Conservation (phyloP, 1,140 invertebrate genomes). For the Bradysia coprophila region DNA sequence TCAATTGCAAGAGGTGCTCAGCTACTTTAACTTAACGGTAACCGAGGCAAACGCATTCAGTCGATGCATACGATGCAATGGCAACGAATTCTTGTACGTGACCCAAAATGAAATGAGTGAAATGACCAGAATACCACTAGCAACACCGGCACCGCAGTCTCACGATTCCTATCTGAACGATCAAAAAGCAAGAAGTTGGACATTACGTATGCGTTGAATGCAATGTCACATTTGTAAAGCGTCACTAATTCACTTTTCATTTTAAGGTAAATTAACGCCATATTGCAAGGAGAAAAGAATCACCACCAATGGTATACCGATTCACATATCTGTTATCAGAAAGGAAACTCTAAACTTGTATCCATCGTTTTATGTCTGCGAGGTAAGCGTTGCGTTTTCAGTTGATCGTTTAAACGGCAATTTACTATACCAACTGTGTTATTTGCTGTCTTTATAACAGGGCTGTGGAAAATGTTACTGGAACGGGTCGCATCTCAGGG, state of each 20-base stretch:
- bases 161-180: conserved; percentile 13
- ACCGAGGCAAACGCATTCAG: conserved; percentile 40
- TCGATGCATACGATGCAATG: conserved; percentile 45
- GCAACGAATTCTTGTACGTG: conserved; percentile 31
- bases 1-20: conserved; percentile 38
- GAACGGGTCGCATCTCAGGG: conserved; percentile 38
- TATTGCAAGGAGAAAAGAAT: conserved; percentile 21
- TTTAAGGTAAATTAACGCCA: conserved; percentile 19
- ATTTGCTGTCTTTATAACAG: conserved; percentile 3
- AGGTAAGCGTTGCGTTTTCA: conserved; percentile 8
- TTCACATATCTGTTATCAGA: conserved; percentile 32
- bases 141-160: conserved; percentile 5
- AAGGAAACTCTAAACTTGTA: conserved; percentile 26
- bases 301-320: conserved; percentile 13
- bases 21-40: conserved; percentile 38
- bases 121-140: conserved; percentile 4
- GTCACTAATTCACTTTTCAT: conserved; percentile 9
- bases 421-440: not conserved
- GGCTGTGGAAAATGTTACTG: conserved; percentile 45
- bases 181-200: conserved; percentile 7
- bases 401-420: not conserved
- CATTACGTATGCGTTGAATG: conserved; percentile 8
- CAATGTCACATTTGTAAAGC: conserved; percentile 10
- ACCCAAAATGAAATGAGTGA: conserved; percentile 24
- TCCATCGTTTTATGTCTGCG: conserved; percentile 36